Evolutionary conservation across 1,140 invertebrate species (phyloP), one percentile per base, ranked within the genome.

Genomic region (Magallana angulata): DNA sequence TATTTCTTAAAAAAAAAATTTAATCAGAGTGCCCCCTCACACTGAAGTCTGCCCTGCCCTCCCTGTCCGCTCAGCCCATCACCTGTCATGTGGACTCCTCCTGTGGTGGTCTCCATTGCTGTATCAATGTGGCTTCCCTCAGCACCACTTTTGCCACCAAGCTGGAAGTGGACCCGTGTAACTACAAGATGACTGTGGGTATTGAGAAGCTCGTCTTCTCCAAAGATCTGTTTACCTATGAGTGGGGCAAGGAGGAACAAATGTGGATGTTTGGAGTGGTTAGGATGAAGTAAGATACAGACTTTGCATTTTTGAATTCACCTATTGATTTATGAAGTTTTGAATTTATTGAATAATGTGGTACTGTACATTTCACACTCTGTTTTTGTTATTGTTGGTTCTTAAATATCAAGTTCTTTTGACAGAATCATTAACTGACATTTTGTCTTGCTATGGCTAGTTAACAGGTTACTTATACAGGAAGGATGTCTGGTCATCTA

Each of bases 221-320:
- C 48, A 84, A 84, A 24, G 76, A 81, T 14, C n/a, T 89, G n/a
- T 71, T 83, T 30, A 84, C 57, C n/a, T 89, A 86, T 76, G 82
- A 86, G 14, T 89, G 81, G 80, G 88, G 88, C 48, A 59, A 57
- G 9, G 76, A 80, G 60, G 80, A 83, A 18, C 57, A 76, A 57
- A 82, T 83, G 60, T 82, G 84, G 57, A 57, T 89, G 30, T 82
- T 82, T 68, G 88, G 88, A 9, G 88, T 89, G 3, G 85, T 87
- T 5, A 60, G 85, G 6, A 62, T 87, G 30, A 82, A 87, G 85
- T 87, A 87, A 87, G 60, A 60, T 64, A 83, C n/a, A n/a, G n/a
- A n/a, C n/a, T n/a, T n/a, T n/a, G n/a, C n/a, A n/a, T n/a, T n/a
- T n/a, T n/a, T n/a, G n/a, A 2, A 48, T 48, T 2, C 36, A 48